Percentiles rank a stretch among this genome's conserved stretches.
Evolutionary conservation across 2,113 vertebrate species (phyloP).

Genomic region (Climacteris rufus): DNA sequence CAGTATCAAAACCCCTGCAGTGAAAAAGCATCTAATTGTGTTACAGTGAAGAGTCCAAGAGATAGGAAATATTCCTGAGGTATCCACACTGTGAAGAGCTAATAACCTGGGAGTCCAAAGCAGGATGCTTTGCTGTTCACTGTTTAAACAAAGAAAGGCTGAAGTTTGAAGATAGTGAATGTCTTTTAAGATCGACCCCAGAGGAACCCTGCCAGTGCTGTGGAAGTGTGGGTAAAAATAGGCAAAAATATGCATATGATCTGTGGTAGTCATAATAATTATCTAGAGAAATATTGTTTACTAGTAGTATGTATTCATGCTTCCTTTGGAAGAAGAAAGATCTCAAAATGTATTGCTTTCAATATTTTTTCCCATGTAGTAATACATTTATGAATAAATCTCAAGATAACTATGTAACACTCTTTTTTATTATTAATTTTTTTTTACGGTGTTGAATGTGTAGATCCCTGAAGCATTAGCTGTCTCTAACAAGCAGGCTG

Average conservation of each 20-base stretch:
- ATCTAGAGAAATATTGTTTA: neutral
- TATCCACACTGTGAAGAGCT: neutral
- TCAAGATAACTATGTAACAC: neutral
- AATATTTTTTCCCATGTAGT: neutral
- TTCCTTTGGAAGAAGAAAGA: neutral
- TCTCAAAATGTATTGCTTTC: neutral
- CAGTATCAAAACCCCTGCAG: neutral
- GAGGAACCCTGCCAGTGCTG: neutral
- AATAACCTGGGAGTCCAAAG: neutral
- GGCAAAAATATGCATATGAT: neutral
- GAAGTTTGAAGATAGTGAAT: neutral
- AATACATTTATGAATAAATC: neutral
- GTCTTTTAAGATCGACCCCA: neutral
- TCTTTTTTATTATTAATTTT: neutral
- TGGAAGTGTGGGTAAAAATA: neutral
- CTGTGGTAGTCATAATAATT: neutral
- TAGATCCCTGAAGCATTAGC: slow-evolving; percentile 29
- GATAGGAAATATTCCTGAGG: neutral
- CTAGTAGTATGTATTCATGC: neutral
- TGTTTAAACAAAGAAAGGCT: neutral
- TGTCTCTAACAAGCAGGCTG: slow-evolving; percentile 30
- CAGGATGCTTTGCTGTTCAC: neutral
- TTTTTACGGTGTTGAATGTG: neutral
- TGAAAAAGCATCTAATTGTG: neutral
- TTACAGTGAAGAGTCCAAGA: neutral